phyloP scores from a whole-genome alignment of 2,888 invertebrate species.

The Pardosa pseudoannulata region DNA sequence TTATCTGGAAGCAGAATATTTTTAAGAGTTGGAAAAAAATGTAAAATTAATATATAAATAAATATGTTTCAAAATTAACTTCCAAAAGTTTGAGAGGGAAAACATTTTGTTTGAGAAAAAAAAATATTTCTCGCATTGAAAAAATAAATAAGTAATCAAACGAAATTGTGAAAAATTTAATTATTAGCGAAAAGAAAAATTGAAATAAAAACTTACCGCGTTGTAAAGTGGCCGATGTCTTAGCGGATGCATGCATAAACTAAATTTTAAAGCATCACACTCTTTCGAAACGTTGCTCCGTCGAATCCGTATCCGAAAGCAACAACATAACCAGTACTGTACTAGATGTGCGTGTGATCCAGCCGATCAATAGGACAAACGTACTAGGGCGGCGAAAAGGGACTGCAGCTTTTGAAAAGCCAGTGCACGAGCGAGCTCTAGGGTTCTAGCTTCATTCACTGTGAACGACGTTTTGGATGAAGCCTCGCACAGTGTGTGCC shows the following conservation, averaged over 20 bases:
- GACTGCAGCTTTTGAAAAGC: slow-evolving; percentile 38
- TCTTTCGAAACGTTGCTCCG: neutral
- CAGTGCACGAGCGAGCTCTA: slow-evolving; percentile 21
- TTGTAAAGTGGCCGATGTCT: neutral
- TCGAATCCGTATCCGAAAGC: slow-evolving; percentile 39
- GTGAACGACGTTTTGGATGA: neutral
- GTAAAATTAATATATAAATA: no score
- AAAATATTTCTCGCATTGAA: no score
- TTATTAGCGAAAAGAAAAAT: no score
- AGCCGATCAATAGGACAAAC: slow-evolving; percentile 65
- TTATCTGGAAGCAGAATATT: no score
- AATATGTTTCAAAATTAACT: no score
- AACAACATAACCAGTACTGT: slow-evolving; percentile 43
- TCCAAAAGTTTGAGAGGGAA: no score
- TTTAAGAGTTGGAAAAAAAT: no score
- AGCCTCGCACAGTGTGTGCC: slow-evolving; percentile 18
- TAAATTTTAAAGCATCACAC: neutral
- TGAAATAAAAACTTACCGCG: neutral
- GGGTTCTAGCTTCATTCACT: slow-evolving; percentile 13
- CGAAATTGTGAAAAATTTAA: no score
- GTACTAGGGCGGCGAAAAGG: slow-evolving; percentile 49
- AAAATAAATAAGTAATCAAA: no score
- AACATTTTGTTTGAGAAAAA: no score
- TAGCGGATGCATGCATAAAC: neutral
- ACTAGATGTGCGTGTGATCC: slow-evolving; percentile 20